Evolutionary conservation across 2,797 vertebrate species (phyloP), one percentile per base, ranked within the genome.

Genomic region (Rhadinocentrus ornatus): DNA sequence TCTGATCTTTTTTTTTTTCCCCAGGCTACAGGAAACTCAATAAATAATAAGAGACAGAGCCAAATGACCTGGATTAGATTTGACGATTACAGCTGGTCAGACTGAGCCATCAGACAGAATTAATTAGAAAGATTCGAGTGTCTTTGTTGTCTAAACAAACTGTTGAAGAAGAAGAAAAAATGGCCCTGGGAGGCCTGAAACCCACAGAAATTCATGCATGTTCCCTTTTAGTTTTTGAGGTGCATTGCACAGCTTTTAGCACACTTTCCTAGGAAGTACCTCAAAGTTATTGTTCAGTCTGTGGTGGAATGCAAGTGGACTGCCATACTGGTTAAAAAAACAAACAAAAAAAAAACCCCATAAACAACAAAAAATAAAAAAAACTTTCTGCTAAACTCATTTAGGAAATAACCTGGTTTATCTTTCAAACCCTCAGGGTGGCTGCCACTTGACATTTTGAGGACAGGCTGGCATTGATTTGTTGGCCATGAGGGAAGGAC

Each of bases 21-120:
- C 46, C 54, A 55, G 41, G 34, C 58, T 66, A 50, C 57, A 68
- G 69, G 24, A 81, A 91, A 83, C 77, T 89, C 89, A 79, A 91
- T 93, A 91, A 90, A 90, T 89, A 91, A 91, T 92, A 89, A 93
- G 69, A 85, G 73, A 72, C 65, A 24, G 57, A 77, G 77, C 67
- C 63, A 78, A 91, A 91, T 88, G 78, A 90, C 89, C 86, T 63
- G 81, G 84, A 91, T 92, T 90, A 82, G 86, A 88, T 88, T 82
- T 79, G 77, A 78, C 76, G 86, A 88, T 87, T 86, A 88, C 69
- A 78, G 84, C 83, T 83, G 88, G 77, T 84, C 87, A 77, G 81
- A 73, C 56, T 37, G 55, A 71, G 32, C 68, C 75, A 73, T 81
- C 83, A 75, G 83, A 77, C 86, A 71, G 81, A 90, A 88, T 91